Evolutionary conservation across 92 coral and sea anemone species (phyloP), one percentile per base, ranked within the genome.

Genomic region (Paramuricea clavata): DNA sequence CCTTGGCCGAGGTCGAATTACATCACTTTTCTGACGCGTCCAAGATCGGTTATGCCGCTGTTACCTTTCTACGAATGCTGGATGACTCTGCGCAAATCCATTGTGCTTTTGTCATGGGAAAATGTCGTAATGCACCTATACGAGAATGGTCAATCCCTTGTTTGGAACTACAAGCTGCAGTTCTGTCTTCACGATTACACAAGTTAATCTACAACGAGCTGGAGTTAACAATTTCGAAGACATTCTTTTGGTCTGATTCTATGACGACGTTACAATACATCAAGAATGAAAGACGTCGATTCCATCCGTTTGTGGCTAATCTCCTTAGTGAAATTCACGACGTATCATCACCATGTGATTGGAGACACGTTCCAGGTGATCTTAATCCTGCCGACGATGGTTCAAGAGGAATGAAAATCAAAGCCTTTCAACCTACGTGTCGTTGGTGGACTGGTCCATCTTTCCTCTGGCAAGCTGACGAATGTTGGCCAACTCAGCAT

Each of bases 381-480:
- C 89, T 81, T 6, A 90, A 90, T 69, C 91, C 95, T 5, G 92
- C 93, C 2, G 86, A 90, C 68, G 95, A 92, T 12, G 92, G 92
- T 17, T 80, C 90, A 33, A 43, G 92, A 68, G 94, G 94, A 26
- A 35, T 91, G 35, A 59, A 49, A n/a, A 62, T 50, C 35, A 35
- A 64, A 13, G 43, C 81, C 36, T 71, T 88, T 49, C 65, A 84
- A 12, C 49, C 62, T 5, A 44, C 28, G 42, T 88, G 87, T 54
- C 94, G 81, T 59, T 91, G 92, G 92, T 75, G 87, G 90, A 28
- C 81, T 0, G 89, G 94, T n/a, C 92, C 92, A 10, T 44, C 43
- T 3, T 88, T 88, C 30, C 87, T 91, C 15, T 86, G 91, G 90
- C 34, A 75, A 30, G 49, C 84, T 60, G 88, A 86, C 13, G 85